Percentiles rank a stretch among this genome's conserved stretches.
phyloP scores from a whole-genome alignment of 2,888 invertebrate species.

The Amblyjoppa proteus region DNA sequence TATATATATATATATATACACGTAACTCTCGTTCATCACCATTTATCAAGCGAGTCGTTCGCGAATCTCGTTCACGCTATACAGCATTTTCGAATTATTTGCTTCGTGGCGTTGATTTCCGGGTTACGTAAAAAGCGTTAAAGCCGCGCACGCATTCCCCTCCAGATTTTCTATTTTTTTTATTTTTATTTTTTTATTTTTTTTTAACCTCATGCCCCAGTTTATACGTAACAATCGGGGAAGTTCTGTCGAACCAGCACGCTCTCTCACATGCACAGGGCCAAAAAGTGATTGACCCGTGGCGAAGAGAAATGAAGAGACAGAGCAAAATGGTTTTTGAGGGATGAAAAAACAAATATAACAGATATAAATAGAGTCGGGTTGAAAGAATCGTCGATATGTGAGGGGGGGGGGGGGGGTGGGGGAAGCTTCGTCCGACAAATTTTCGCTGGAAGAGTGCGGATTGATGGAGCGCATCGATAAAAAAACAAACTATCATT shows the following conservation, averaged over 20 bases:
- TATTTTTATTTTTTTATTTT: not conserved
- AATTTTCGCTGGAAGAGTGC: not conserved
- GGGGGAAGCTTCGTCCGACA: not conserved
- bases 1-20: not conserved
- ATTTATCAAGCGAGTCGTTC: constrained; percentile 46
- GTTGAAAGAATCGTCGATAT: constrained; percentile 17
- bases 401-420: not conserved
- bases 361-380: not conserved
- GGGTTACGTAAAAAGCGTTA: constrained; percentile 33
- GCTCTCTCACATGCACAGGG: not conserved
- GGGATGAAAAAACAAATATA: not conserved
- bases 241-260: constrained; percentile 15
- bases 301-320: constrained; percentile 2
- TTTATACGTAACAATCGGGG: constrained; percentile 21
- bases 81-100: constrained; percentile 48
- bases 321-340: not conserved
- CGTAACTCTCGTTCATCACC: constrained; percentile 20
- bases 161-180: not conserved
- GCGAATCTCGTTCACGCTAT: not conserved
- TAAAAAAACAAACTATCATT: not conserved
- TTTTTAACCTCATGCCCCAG: not conserved
- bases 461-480: not conserved
- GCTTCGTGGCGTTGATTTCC: constrained; percentile 23
- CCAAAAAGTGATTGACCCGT: constrained; percentile 37
- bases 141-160: not conserved